Evolutionary conservation across 2,888 invertebrate species (phyloP).

Genomic region (Metellina segmentata): DNA sequence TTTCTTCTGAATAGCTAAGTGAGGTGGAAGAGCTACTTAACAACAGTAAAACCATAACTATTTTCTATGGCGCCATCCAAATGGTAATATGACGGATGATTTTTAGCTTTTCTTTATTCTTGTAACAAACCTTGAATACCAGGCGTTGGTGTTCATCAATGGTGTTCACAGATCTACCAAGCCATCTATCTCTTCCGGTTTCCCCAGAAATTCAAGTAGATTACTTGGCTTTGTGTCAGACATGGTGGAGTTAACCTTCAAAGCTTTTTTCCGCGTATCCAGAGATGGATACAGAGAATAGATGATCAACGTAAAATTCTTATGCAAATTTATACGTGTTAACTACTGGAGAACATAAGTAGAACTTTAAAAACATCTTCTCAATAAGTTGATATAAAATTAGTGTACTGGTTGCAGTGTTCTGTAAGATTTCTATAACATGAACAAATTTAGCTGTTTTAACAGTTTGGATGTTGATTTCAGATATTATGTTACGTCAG

Average conservation of each 20-base stretch:
- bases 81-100: not conserved
- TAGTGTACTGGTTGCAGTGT: too few relatives aligned
- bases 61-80: not conserved
- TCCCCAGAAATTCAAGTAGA: not conserved
- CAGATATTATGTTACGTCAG: too few relatives aligned
- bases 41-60: not conserved
- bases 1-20: slow-evolving; percentile 1
- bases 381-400: too few relatives aligned
- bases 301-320: too few relatives aligned
- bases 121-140: slow-evolving; percentile 39
- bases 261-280: not conserved
- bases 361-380: too few relatives aligned
- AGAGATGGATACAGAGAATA: not conserved
- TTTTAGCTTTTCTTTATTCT: not conserved
- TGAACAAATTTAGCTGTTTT: too few relatives aligned
- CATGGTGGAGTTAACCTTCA: not conserved
- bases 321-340: too few relatives aligned
- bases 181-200: slow-evolving; percentile 30
- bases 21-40: not conserved
- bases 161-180: not conserved
- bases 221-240: not conserved
- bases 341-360: too few relatives aligned
- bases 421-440: too few relatives aligned
- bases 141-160: slow-evolving; percentile 52
- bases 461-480: too few relatives aligned